Conservation (phyloP, 2,797 vertebrate species). For the Myotis daubentonii region DNA sequence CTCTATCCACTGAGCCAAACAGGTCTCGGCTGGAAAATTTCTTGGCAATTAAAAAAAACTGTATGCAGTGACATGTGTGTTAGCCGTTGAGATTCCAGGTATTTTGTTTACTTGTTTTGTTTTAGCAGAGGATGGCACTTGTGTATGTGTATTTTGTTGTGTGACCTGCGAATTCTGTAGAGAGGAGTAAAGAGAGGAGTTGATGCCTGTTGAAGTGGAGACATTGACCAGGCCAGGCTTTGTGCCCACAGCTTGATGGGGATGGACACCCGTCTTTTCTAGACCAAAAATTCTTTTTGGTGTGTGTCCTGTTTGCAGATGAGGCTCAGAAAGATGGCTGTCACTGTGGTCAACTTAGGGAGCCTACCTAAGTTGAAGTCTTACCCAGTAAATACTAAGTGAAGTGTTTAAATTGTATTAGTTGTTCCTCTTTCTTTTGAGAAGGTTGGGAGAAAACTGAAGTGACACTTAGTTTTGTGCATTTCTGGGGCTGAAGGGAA, state of each 20-base stretch:
- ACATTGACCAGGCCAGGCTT: not conserved
- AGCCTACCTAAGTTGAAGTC: not conserved
- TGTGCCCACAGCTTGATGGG: not conserved
- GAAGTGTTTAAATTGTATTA: not conserved
- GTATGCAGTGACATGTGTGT: not conserved
- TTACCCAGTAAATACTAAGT: not conserved
- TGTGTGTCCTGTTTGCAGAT: not conserved
- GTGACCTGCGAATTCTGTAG: not conserved
- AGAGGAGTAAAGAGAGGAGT: not conserved
- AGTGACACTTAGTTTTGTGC: not conserved
- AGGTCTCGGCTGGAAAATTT: constrained; percentile 19
- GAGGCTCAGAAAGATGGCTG: not conserved
- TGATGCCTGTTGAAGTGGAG: not conserved
- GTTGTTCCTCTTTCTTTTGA: not conserved
- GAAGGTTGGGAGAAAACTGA: not conserved
- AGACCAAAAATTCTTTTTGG: not conserved
- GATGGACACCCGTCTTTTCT: not conserved
- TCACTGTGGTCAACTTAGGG: not conserved
- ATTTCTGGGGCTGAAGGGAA: not conserved
- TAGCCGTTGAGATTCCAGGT: not conserved
- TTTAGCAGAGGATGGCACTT: not conserved
- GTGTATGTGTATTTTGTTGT: not conserved
- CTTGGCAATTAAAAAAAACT: not conserved
- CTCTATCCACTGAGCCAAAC: too few relatives aligned
- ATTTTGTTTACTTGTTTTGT: not conserved